Evolutionary conservation across 2,888 invertebrate species (phyloP), one percentile per base, ranked within the genome.

Genomic region (Miltochrista miniata): DNA sequence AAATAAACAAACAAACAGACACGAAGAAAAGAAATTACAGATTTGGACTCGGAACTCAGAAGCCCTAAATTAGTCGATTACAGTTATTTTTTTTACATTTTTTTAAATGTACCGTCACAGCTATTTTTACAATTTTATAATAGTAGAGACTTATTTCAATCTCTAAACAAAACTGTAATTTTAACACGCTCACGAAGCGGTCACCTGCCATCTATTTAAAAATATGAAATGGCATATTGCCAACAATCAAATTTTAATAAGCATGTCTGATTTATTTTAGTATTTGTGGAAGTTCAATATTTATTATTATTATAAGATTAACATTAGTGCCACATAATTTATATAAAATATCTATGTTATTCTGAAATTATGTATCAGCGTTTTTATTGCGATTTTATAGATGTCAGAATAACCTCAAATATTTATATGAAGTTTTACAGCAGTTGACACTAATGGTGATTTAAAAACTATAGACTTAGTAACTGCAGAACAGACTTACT

Each of bases 171-270:
- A 36, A 14, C n/a, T 36, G 10, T 36, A 9, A 9, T 14, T 9
- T 14, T 4, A 36, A 14, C 10, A 8, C 9, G 12, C 3, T 36
- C 2, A 8, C 8, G 2, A 13, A 14, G 15, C n/a, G n/a, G 11
- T 13, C 30, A 14, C 30, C 10, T 11, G 10, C 1, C 3, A 13
- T n/a, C 33, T 37, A 37, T 31, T 11, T 12, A 34, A 38, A n/a
- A 24, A 24, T 24, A 24, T 24, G 10, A 10, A 13, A 52, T 54
- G 60, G 64, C 57, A 34, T 7, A n/a, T 13, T 8, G 34, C 47
- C 54, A 52, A 54, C 29, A 39, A 36, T 13, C 8, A n/a, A 45
- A 48, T 46, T 37, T 15, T 12, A 37, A 55, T 64, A 64, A 58
- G 51, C 33, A 43, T 12, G 13, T 7, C 18, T 7, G 9, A 31